Evolutionary conservation across 2,888 invertebrate genomes (phyloP).

Genomic region (Cremastinae sp.): DNA sequence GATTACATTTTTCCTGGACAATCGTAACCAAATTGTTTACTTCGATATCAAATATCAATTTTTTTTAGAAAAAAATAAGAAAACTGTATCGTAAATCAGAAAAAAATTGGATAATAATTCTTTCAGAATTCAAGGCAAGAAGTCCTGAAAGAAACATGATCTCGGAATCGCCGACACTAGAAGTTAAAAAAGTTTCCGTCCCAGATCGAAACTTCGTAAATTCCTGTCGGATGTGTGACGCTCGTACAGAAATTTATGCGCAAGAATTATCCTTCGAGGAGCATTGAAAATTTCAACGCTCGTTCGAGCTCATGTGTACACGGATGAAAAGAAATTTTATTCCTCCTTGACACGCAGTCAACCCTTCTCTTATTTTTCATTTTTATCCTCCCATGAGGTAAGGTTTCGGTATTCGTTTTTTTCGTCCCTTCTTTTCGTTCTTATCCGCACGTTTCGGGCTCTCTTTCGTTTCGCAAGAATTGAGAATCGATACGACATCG

Average conservation of each 20-base stretch:
- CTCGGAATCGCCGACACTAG: not conserved
- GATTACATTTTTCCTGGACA: no score
- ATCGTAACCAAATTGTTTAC: not conserved
- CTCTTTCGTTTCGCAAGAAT: constrained; percentile 69
- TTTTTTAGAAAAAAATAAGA: no score
- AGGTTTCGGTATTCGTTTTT: constrained; percentile 10
- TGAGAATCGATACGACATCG: constrained; percentile 75
- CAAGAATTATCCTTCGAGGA: not conserved
- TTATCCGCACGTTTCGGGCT: constrained; percentile 51
- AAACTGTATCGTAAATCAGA: no score
- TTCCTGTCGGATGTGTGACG: not conserved
- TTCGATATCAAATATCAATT: not conserved
- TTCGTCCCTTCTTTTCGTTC: constrained; percentile 31
- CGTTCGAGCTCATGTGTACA: not conserved
- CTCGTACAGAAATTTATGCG: constrained; percentile 22
- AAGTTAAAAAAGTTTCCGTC: constrained; percentile 31
- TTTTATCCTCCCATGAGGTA: constrained; percentile 33
- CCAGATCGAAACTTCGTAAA: constrained; percentile 7
- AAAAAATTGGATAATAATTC: no score
- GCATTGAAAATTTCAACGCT: constrained; percentile 39
- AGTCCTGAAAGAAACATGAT: not conserved
- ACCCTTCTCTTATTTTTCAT: constrained; percentile 23
- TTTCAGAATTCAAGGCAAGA: not conserved
- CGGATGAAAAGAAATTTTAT: constrained; percentile 13
- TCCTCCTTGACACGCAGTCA: not conserved